A percentile compares a stretch with the other conserved stretches of the same genome.
phyloP scores from a whole-genome alignment of 2,113 vertebrate genomes.

The Holacanthus passer region DNA sequence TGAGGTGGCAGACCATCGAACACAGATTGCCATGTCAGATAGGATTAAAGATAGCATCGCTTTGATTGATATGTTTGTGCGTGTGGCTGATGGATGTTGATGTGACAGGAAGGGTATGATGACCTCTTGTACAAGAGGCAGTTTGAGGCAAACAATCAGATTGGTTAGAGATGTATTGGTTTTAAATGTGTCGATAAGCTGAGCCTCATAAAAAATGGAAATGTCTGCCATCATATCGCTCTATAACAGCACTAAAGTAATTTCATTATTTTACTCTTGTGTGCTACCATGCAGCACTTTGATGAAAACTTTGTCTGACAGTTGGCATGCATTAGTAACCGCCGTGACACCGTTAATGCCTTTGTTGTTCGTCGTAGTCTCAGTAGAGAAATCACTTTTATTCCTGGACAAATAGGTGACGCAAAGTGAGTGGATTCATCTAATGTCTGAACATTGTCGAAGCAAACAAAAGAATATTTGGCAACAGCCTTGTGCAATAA shows the following conservation, averaged over 20 bases:
- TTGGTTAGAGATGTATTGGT: background rate
- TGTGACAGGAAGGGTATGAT: conserved; percentile 62
- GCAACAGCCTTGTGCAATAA: background rate
- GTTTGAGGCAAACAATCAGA: conserved; percentile 19
- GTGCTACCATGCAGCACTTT: background rate
- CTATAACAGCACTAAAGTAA: background rate
- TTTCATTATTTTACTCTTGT: conserved; percentile 7
- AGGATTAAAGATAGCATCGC: conserved; percentile 56
- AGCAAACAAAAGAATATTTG: background rate
- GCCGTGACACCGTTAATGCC: background rate
- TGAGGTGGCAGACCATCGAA: conserved; percentile 50
- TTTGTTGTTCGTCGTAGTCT: background rate
- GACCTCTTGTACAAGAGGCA: conserved; percentile 32
- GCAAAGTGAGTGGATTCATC: conserved; percentile 3
- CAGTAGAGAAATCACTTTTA: background rate
- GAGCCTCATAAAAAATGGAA: conserved; percentile 23
- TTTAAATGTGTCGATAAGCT: conserved; percentile 23
- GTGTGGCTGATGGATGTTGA: conserved; percentile 54
- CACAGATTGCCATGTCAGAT: conserved; percentile 69
- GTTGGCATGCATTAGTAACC: conserved; percentile 31
- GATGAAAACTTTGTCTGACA: conserved; percentile 26
- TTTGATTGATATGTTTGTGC: conserved; percentile 62
- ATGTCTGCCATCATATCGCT: background rate
- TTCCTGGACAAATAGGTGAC: conserved; percentile 4
- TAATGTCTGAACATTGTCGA: background rate